phyloP scores from a whole-genome alignment of 2,888 invertebrate species.

The Itoplectis maculator region DNA sequence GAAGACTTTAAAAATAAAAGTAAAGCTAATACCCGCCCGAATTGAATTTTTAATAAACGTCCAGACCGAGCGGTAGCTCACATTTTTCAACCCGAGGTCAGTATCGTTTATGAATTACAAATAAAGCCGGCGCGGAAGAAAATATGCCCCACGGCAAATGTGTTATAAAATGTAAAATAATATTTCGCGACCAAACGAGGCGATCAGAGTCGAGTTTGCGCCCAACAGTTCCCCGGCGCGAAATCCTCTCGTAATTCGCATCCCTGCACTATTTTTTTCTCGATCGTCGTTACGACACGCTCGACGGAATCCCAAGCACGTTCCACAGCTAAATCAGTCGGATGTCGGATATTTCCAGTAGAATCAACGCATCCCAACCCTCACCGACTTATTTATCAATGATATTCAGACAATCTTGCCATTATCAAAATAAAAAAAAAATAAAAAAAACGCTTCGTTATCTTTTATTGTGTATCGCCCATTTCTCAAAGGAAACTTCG shows the following conservation, averaged over 20 bases:
- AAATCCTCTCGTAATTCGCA: conserved; percentile 15
- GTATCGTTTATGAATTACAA: neutral
- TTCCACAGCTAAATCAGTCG: conserved; percentile 77
- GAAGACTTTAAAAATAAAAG: neutral
- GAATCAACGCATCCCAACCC: conserved; percentile 77
- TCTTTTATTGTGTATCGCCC: neutral
- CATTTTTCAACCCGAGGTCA: neutral
- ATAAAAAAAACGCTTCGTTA: conserved; percentile 15
- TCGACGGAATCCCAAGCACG: conserved; percentile 68
- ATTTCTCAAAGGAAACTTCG: neutral
- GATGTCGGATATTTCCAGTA: conserved; percentile 77
- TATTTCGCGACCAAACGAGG: conserved; percentile 13
- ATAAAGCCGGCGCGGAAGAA: neutral
- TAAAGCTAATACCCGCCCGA: neutral
- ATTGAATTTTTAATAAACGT: neutral
- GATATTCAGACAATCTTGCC: no score
- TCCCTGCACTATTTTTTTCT: conserved; percentile 18
- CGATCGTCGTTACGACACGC: conserved; percentile 34
- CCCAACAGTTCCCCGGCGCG: neutral
- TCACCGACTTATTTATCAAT: no score
- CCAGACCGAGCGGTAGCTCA: neutral
- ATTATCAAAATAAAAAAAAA: conserved; percentile 7
- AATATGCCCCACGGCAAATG: neutral
- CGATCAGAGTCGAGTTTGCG: neutral
- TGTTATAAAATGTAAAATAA: conserved; percentile 15